Evolutionary conservation across 2,113 vertebrate species (phyloP).

Genomic region (Pardalotus punctatus): DNA sequence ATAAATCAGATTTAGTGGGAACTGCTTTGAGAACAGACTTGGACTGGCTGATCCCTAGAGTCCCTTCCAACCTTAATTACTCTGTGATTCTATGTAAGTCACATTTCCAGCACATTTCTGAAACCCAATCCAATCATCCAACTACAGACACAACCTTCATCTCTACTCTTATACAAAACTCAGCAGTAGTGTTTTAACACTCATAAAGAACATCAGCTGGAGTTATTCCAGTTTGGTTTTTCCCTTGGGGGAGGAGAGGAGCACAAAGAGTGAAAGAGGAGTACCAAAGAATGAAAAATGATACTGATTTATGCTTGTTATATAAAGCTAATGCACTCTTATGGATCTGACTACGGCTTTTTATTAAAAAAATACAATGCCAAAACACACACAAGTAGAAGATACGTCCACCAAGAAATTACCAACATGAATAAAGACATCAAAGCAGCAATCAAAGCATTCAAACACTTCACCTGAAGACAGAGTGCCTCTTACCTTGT

Average conservation of each 20-base stretch:
- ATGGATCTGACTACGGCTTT: not conserved
- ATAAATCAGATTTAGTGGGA: not conserved
- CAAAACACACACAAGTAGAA: rapidly evolving
- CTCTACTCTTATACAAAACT: not conserved
- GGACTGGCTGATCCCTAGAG: not conserved
- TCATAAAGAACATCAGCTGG: not conserved
- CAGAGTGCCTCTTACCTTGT: not conserved
- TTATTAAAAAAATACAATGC: not conserved
- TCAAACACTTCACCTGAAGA: not conserved
- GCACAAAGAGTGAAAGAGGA: no score
- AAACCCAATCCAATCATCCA: not conserved
- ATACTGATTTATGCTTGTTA: no score
- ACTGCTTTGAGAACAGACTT: not conserved
- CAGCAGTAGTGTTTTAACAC: not conserved
- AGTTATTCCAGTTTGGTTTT: not conserved
- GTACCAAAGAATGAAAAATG: not conserved
- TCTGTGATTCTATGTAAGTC: not conserved
- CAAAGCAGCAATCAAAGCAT: not conserved
- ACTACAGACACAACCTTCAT: not conserved
- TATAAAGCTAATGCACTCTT: not conserved
- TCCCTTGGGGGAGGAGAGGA: not conserved
- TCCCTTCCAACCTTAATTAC: not conserved
- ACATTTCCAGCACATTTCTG: not conserved
- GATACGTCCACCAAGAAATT: not conserved
- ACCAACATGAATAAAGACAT: not conserved